These are phyloP conservation scores for Thaumetopoea pityocampa DNA, from an alignment of 1,140 invertebrate genomes.

Conservation along the genomic window DNA sequence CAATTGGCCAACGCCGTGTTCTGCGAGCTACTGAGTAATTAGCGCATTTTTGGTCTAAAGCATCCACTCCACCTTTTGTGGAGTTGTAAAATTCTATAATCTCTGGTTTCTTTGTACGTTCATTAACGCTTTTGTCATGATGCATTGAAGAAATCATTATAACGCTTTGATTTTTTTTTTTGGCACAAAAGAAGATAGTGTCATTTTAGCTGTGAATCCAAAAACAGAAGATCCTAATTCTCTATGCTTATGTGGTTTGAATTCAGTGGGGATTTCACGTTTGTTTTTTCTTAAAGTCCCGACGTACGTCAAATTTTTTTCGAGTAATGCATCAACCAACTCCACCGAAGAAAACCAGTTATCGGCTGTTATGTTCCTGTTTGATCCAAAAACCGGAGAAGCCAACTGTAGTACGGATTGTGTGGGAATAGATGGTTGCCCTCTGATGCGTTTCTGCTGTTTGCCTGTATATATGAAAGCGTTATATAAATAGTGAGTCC, in stretches of 20 bases:
- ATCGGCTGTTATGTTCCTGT: slow-evolving; percentile 54
- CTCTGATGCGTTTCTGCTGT: slow-evolving; percentile 3
- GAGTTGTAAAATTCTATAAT: slow-evolving; percentile 59
- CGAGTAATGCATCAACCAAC: slow-evolving; percentile 25
- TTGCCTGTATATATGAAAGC: slow-evolving; percentile 10
- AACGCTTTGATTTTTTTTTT: slow-evolving; percentile 19
- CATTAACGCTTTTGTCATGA: slow-evolving; percentile 20
- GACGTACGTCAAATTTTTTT: slow-evolving; percentile 31
- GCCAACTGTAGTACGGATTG: slow-evolving; percentile 22
- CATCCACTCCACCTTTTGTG: slow-evolving; percentile 58
- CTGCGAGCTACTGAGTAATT: slow-evolving; percentile 22
- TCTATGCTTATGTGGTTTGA: background rate
- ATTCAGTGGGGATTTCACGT: slow-evolving; percentile 30
- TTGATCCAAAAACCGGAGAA: slow-evolving; percentile 31
- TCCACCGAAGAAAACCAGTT: slow-evolving; percentile 56
- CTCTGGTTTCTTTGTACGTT: slow-evolving; percentile 40
- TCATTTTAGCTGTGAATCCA: slow-evolving; percentile 17
- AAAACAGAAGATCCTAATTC: slow-evolving; percentile 9
- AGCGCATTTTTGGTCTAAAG: slow-evolving; percentile 40
- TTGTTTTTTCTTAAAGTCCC: slow-evolving; percentile 38
- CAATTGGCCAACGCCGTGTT: slow-evolving; percentile 33
- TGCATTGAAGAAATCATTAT: slow-evolving; percentile 19
- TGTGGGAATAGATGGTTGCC: slow-evolving; percentile 9
- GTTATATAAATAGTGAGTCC: slow-evolving; percentile 5
- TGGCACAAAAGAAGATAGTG: slow-evolving; percentile 18